Base-by-base conservation (phyloP, 2,888 invertebrate species). In the Cybosia mesomella region DNA sequence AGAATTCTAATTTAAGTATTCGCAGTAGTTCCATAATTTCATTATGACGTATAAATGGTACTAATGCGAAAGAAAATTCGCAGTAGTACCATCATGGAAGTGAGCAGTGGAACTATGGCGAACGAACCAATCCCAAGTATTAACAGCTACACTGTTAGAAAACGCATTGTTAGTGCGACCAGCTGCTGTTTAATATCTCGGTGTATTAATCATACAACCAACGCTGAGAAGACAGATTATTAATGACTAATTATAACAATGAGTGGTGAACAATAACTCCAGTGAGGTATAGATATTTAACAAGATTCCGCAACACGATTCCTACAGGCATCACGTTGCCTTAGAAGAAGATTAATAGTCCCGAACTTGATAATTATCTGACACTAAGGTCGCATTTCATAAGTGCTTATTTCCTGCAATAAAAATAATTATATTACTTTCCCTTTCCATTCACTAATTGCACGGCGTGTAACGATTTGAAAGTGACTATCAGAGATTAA, bases 321-420 rank as follows among this genome's bases (percentile, higher is more conserved):
- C 88, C 90, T 87, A 84, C 85, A 87, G 85, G 87, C 89, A 89
- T 90, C 91, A 87, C 85, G 86, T 86, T 85, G 49, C 85, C 85
- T 89, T 87, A 86, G 93, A 92, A 92, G 90, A 91, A 90, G 93
- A 94, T 93, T 90, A 91, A 93, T 93, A 83, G 84, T 85, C 82
- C 85, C 83, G 77, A 76, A 79, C 75, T 78, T 81, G 80, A 83
- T 85, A 83, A 84, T 89, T 83, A 81, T 82, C 81, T 80, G 76
- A 82, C 76, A 74, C 79, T 83, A 79, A 84, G 83, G 83, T 81
- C 84, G 82, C 71, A 76, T 83, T 84, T 84, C 77, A 80, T 87
- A 72, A 79, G 79, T 73, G 76, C 64, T 69, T 68, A 73, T 77
- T 77, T 80, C 82, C 75, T 74, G 61, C 57, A 76, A 70, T 81